phyloP scores from a whole-genome alignment of 2,797 vertebrate species.

The Toxotes lorentzi region DNA sequence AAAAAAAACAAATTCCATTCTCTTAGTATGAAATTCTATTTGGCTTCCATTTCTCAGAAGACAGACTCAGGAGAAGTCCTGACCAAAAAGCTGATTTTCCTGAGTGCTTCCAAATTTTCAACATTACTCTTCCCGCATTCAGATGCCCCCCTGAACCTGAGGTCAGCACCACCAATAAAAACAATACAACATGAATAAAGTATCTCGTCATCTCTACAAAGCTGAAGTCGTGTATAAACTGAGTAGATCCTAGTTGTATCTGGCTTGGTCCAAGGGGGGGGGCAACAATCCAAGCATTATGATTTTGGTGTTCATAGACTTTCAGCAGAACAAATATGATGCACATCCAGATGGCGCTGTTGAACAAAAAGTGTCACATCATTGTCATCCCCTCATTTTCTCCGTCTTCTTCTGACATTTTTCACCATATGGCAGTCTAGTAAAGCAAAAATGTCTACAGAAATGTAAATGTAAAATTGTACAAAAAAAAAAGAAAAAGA shows the following conservation, averaged over 20 bases:
- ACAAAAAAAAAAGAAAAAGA: background rate
- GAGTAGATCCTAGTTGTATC: background rate
- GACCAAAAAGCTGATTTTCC: conserved; percentile 13
- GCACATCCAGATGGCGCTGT: conserved; percentile 7
- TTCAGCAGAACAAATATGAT: background rate
- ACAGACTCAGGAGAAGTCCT: background rate
- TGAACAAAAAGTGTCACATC: conserved; percentile 20
- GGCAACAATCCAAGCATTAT: conserved; percentile 24
- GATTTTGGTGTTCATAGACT: conserved; percentile 8
- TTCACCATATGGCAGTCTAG: conserved; percentile 44
- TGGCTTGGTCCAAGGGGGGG: conserved; percentile 27
- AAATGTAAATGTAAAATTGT: conserved; percentile 42
- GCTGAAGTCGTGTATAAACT: background rate
- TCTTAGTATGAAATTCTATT: conserved; percentile 26
- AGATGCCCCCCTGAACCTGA: background rate
- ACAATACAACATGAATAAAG: conserved; percentile 13
- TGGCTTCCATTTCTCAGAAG: conserved; percentile 26
- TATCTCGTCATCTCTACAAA: background rate
- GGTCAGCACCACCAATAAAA: conserved; percentile 13
- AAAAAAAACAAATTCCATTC: background rate
- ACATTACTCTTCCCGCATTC: background rate
- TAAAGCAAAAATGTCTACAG: conserved; percentile 35
- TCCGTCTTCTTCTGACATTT: background rate
- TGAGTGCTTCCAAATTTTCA: background rate
- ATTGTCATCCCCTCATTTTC: background rate